phyloP scores from a whole-genome alignment of 2,888 invertebrate genomes.

The Gryllus longicercus region DNA sequence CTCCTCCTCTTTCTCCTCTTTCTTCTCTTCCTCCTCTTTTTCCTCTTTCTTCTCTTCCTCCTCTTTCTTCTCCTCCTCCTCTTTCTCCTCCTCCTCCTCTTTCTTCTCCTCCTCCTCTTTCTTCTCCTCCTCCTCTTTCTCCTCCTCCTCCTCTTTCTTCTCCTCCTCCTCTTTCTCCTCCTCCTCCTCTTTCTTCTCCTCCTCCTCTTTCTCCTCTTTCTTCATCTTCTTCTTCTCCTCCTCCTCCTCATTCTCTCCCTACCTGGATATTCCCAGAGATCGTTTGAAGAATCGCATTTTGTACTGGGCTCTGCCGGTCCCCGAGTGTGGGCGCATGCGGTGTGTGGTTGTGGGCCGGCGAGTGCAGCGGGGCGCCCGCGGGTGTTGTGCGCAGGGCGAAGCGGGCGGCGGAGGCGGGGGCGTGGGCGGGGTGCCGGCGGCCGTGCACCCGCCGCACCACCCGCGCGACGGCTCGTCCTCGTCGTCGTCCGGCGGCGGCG shows the following conservation, averaged over 20 bases:
- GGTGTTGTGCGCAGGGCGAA: not conserved
- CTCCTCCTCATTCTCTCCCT: not conserved
- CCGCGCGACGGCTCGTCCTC: constrained; percentile 31
- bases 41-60: not conserved
- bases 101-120: no score
- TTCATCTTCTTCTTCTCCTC: not conserved
- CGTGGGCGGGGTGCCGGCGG: not conserved
- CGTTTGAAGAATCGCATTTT: no score
- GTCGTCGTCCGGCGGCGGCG: constrained; percentile 22
- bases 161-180: no score
- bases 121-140: not conserved
- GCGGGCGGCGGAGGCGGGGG: constrained; percentile 23
- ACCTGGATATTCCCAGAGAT: constrained; percentile 11
- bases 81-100: not conserved
- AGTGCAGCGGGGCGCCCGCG: not conserved
- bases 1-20: not conserved
- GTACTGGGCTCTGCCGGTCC: no score
- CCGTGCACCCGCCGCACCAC: constrained; percentile 28
- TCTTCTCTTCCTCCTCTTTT: not conserved
- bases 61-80: not conserved
- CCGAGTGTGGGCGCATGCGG: not conserved
- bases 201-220: not conserved
- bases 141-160: not conserved
- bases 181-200: not conserved
- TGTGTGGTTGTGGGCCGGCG: not conserved